Evolutionary conservation across 2,113 vertebrate genomes (phyloP).

Genomic region (Cryptomyrus ogoouensis): DNA sequence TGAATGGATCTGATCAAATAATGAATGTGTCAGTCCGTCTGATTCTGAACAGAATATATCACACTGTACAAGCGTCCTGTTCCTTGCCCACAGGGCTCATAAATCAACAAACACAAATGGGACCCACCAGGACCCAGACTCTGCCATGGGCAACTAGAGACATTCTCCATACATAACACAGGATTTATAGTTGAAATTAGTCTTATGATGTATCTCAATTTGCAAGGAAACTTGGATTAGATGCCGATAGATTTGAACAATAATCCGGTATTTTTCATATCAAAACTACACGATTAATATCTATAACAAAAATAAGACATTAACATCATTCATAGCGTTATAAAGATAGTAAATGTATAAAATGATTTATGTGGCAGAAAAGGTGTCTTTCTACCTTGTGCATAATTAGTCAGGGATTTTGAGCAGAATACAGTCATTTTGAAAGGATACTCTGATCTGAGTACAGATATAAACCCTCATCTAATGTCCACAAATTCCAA

Average conservation of each 20-base stretch:
- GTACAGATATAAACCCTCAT: not conserved
- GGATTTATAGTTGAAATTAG: not conserved
- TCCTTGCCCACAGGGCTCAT: not conserved
- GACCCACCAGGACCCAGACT: not conserved
- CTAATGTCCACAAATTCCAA: not conserved
- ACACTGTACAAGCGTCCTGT: not conserved
- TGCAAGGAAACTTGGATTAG: not conserved
- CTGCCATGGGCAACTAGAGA: not conserved
- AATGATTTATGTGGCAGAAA: not conserved
- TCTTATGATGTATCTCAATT: not conserved
- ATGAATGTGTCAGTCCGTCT: not conserved
- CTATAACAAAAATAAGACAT: not conserved
- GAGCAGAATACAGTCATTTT: not conserved
- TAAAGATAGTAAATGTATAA: not conserved
- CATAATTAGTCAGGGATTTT: not conserved
- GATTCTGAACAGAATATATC: not conserved
- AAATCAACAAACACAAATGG: conserved; percentile 2
- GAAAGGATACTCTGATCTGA: not conserved
- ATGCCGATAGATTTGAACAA: not conserved
- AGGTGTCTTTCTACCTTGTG: not conserved
- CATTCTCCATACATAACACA: not conserved
- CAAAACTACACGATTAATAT: no score
- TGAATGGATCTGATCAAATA: not conserved
- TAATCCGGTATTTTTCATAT: not conserved
- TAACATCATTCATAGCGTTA: not conserved